Conservation (phyloP, 2,888 invertebrate species). For the Campopleginae sp. region DNA sequence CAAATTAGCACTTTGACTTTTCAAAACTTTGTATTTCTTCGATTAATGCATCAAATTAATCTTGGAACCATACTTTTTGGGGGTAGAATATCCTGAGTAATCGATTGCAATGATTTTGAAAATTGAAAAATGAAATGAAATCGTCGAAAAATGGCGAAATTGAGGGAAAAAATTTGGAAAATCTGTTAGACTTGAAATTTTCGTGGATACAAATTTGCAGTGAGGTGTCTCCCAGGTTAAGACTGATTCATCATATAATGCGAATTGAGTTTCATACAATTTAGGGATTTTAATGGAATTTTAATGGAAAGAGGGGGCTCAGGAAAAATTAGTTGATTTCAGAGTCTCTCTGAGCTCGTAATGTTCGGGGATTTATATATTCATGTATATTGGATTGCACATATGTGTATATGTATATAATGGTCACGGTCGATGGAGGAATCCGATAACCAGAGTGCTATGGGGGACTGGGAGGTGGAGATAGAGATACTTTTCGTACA, state of each 20-base stretch:
- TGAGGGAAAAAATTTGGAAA: no score
- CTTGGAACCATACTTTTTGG: no score
- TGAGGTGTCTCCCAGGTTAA: no score
- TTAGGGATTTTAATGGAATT: background rate
- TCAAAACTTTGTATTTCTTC: no score
- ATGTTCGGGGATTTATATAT: background rate
- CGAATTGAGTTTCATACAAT: background rate
- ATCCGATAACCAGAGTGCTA: slow-evolving; percentile 67
- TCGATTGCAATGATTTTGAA: no score
- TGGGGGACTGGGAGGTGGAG: slow-evolving; percentile 42
- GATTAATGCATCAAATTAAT: no score
- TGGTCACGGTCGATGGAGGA: slow-evolving; percentile 60
- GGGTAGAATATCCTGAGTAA: no score
- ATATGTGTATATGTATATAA: slow-evolving; percentile 9
- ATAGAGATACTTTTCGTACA: slow-evolving; percentile 54
- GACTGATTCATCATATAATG: background rate
- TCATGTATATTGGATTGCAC: background rate
- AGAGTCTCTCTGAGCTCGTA: background rate
- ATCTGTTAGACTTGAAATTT: no score
- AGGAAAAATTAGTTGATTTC: background rate
- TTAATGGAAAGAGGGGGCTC: background rate
- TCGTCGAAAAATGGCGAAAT: no score
- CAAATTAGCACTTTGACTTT: no score
- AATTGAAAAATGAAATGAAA: no score
- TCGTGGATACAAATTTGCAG: no score